These are phyloP conservation scores for Schlechtendalia chinensis DNA, from an alignment of 1,140 invertebrate species.

Conservation along the genomic window DNA sequence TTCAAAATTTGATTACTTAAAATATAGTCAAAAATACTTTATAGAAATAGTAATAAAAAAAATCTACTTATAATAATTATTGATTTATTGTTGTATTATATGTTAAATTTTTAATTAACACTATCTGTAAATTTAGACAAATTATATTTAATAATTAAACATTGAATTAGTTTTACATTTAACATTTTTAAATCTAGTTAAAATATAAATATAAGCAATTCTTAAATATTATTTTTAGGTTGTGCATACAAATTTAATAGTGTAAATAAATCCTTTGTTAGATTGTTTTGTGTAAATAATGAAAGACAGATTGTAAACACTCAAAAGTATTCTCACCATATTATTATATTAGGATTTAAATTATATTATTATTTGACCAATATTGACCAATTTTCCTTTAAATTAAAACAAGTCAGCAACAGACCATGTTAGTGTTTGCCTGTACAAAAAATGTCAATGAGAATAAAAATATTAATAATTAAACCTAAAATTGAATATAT, in stretches of 20 bases:
- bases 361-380: slow-evolving; percentile 1
- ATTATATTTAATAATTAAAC: no score
- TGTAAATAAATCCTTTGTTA: not conserved
- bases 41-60: no score
- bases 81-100: no score
- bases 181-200: no score
- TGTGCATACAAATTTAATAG: not conserved
- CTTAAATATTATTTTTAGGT: not conserved
- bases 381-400: slow-evolving; percentile 19
- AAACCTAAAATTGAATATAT: not conserved
- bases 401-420: not conserved
- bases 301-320: not conserved
- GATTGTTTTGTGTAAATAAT: not conserved
- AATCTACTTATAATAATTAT: no score
- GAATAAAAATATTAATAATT: not conserved
- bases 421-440: not conserved
- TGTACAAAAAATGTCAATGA: slow-evolving; percentile 1
- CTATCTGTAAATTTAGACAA: no score
- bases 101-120: no score
- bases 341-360: slow-evolving; percentile 2
- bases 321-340: slow-evolving; percentile 17
- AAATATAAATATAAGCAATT: no score
- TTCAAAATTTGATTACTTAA: no score
- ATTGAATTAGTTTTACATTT: no score
- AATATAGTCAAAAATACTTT: no score